Evolutionary conservation across 2,113 vertebrate species (phyloP), one percentile per base, ranked within the genome.

Genomic region (Tragulus kanchil): DNA sequence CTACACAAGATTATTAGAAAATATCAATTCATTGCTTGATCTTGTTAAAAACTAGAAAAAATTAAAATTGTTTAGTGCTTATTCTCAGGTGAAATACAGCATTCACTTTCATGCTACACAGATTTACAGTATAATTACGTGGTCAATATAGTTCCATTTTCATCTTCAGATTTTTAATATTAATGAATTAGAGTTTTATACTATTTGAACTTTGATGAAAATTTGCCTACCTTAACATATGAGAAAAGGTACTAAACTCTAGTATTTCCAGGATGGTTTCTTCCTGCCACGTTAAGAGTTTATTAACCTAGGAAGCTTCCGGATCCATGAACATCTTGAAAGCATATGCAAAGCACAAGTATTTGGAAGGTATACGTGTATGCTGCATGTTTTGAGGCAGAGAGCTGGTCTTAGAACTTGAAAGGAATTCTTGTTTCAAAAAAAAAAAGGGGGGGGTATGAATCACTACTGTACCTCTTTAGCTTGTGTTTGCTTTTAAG

Each of bases 131-230:
- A 86, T 82, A 94, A 36, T 96, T 64, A 91, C 42, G 54, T 79
- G 79, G 65, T 54, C 58, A 83, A 56, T 42, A 88, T 36, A 90
- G 73, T 59, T 96, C 50, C 85, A 86, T 85, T 95, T 96, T 93
- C 61, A 94, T 71, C 64, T 92, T 94, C 54, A 79, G 59, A 85
- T 36, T 96, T 93, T 96, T 59, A 36, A 81, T 56, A 90, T 69
- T 81, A 94, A 90, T 65, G n/a, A 95, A 88, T 88, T 61, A 61
- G n/a, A 75, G 26, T 10, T 71, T 96, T 85, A 82, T 82, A 54
- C 50, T 61, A 90, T 58, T 59, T 93, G 52, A 71, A 48, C 26
- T 94, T 90, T 84, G 81, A 92, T 15, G 48, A 93, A 82, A 77
- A 69, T 92, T 95, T 95, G 31, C 13, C 50, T 95, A 73, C 62